Base-by-base conservation (phyloP, 1,140 invertebrate species). In the Phocides pigmalion region DNA sequence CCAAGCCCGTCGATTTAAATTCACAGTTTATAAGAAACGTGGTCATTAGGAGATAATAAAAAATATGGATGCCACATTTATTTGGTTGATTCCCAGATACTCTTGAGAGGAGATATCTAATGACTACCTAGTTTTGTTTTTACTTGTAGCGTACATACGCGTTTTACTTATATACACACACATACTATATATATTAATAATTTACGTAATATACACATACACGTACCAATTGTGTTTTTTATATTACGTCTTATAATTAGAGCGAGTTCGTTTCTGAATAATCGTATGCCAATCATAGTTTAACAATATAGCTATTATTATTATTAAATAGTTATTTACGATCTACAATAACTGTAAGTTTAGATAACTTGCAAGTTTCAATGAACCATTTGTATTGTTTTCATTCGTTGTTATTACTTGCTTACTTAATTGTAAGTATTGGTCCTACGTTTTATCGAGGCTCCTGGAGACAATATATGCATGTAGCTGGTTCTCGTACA, bases 61-160 rank as follows among this genome's bases (percentile, higher is more conserved):
- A 46, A 56, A 20, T 9, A 12, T 22, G 5, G 4, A 20, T 19
- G 3, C 6, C n/a, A 14, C 19, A 46, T 58, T 44, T 46, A 28
- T 28, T 15, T 3, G 8, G 11, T n/a, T 35, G 15, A 35, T 35
- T 51, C 49, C 22, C 5, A 58, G 19, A 9, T 58, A 28, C 53
- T 20, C 25, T 44, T 14, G 8, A 32, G 41, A 42, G 53, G 20
- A 28, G 25, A 58, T 9, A 14, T 8, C 4, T 58, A 58, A 58
- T 58, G 22, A 58, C 28, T n/a, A n/a, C n/a, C n/a, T 19, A 37
- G 15, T 59, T 59, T 47, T 59, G 39, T 59, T 59, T 44, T 59
- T 59, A 22, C 42, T 59, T 46, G 32, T 17, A 42, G 1, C 15
- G 17, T n/a, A n/a, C n/a, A n/a, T n/a, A n/a, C n/a, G n/a, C n/a